Evolutionary conservation across 2,888 invertebrate genomes (phyloP).

Genomic region (Furcula furcula): DNA sequence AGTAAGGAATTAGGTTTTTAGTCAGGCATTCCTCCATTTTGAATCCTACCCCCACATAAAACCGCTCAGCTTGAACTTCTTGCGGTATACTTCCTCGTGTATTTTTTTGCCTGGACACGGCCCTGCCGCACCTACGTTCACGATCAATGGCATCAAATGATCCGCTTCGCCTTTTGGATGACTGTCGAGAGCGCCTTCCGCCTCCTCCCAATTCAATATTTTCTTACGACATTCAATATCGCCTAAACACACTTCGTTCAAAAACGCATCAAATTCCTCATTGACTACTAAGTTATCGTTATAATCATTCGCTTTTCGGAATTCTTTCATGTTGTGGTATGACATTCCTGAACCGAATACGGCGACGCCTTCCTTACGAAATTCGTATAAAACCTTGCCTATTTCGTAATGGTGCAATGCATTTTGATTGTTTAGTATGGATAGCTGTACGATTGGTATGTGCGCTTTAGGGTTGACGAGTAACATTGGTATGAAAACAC

Average conservation of each 20-base stretch:
- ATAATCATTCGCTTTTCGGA: conserved; percentile 3
- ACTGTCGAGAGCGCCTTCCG: conserved; percentile 27
- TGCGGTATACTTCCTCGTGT: conserved; percentile 30
- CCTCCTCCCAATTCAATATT: conserved; percentile 34
- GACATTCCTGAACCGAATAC: conserved; percentile 51
- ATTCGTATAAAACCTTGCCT: conserved; percentile 40
- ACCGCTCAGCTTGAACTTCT: conserved; percentile 41
- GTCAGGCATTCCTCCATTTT: too few relatives aligned
- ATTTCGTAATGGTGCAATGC: conserved; percentile 40
- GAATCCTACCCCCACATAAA: conserved; percentile 42
- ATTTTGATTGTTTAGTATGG: conserved; percentile 43
- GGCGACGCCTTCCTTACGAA: conserved; percentile 42
- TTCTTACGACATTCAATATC: conserved; percentile 35
- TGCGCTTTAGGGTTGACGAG: conserved; percentile 46
- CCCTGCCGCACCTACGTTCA: conserved; percentile 44
- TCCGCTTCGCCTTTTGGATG: conserved; percentile 44
- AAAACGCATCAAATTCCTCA: conserved; percentile 17
- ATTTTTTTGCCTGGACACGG: conserved; percentile 31
- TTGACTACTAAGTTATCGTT: conserved; percentile 9
- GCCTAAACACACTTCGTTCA: conserved; percentile 22
- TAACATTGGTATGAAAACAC: conserved; percentile 56
- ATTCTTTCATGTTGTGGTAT: conserved; percentile 25
- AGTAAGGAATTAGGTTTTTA: too few relatives aligned
- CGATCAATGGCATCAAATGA: conserved; percentile 51
- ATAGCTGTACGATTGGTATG: conserved; percentile 48